Percentiles rank a stretch among this genome's conserved stretches.
Conservation (phyloP, 2,797 vertebrate species). For the Darevskia nairensis region DNA sequence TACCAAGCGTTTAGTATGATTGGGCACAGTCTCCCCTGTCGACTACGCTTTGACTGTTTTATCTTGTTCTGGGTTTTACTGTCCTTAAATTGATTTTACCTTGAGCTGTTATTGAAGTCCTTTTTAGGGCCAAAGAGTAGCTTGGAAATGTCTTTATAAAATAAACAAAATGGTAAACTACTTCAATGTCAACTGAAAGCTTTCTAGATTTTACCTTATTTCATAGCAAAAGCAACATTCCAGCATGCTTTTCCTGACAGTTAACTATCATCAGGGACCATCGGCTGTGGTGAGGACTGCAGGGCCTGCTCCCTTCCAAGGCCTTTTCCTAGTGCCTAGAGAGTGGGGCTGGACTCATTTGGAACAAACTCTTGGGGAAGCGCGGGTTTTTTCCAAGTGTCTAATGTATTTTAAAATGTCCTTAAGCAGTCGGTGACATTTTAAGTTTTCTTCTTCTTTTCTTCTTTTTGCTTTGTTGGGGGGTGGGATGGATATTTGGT, state of each 20-base stretch:
- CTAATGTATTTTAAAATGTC: too few species aligned
- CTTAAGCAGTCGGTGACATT: too few species aligned
- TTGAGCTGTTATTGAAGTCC: not conserved
- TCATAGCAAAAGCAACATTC: not conserved
- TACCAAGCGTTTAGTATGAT: not conserved
- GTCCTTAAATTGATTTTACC: not conserved
- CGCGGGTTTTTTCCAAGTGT: too few species aligned
- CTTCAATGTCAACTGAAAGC: not conserved
- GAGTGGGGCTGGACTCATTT: too few species aligned
- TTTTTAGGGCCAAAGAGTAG: not conserved
- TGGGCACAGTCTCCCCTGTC: not conserved
- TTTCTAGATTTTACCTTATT: not conserved
- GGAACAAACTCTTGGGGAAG: too few species aligned
- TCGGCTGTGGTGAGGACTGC: too few species aligned
- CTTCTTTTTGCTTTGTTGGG: too few species aligned
- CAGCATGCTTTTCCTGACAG: not conserved
- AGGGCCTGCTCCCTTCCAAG: too few species aligned
- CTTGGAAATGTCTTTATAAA: not conserved
- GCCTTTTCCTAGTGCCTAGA: too few species aligned
- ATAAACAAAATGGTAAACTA: not conserved
- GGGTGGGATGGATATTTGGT: too few species aligned
- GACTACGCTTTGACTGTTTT: not conserved
- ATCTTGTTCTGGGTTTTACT: not conserved
- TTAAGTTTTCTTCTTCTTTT: too few species aligned
- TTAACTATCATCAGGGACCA: not conserved